Evolutionary conservation across 2,888 invertebrate genomes (phyloP).

Genomic region (Melipona beecheii): DNA sequence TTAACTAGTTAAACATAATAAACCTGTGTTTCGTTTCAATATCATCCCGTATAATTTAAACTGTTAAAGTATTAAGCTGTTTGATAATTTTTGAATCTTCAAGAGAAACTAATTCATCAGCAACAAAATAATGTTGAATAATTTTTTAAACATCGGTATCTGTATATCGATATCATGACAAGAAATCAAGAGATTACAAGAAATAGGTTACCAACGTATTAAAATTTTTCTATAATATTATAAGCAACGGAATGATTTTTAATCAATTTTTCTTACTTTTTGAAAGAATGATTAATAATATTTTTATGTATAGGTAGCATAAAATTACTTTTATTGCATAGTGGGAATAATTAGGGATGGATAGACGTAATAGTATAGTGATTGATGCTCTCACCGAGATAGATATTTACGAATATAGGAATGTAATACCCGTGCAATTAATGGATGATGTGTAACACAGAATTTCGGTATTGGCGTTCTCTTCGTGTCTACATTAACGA

Average conservation of each 20-base stretch:
- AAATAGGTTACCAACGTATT: background rate
- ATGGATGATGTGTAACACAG: constrained; percentile 60
- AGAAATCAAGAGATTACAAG: background rate
- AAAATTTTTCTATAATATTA: background rate
- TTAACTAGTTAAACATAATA: constrained; percentile 13
- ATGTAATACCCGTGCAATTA: constrained; percentile 57
- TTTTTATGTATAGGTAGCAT: background rate
- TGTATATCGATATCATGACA: background rate
- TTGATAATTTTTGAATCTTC: background rate
- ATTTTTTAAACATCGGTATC: background rate
- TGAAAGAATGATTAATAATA: background rate
- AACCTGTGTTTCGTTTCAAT: background rate
- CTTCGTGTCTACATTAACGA: constrained; percentile 64
- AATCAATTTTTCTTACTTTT: background rate
- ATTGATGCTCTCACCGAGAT: constrained; percentile 36
- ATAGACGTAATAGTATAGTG: constrained; percentile 39
- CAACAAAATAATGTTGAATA: background rate
- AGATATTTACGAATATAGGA: constrained; percentile 60
- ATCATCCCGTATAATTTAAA: background rate
- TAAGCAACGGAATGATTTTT: background rate
- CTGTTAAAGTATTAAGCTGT: background rate
- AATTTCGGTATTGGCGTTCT: constrained; percentile 60
- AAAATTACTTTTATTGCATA: constrained; percentile 6
- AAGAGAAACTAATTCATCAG: background rate
- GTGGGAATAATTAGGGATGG: constrained; percentile 35